Evolutionary conservation across 92 coral and sea anemone genomes (phyloP), one percentile per base, ranked within the genome.

Genomic region (Epizoanthus scotinus): DNA sequence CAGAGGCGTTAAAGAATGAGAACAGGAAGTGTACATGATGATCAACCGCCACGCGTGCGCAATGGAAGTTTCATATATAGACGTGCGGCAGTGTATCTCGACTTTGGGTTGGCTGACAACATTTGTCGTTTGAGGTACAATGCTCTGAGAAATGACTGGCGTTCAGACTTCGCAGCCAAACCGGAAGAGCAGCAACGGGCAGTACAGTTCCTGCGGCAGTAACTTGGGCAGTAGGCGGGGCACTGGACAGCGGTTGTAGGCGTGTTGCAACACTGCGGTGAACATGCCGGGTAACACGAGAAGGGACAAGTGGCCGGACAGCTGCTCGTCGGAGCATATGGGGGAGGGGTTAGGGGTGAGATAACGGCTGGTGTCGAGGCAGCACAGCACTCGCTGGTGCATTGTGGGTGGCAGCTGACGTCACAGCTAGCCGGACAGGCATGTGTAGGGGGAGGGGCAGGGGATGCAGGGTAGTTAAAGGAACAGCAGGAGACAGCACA

Each of bases 401-500:
- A 91, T 55, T 86, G 82, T 0, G 95, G 86, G 31, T 82, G 71
- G 63, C 95, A 91, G 20, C 52, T 21, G 71, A 83, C 68, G 67
- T 78, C 84, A 27, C 94, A 91, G 1, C 81, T 62, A 20, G 77
- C 67, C 6, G 90, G 90, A 70, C 93, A 89, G 21, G 72, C 49
- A 17, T 53, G 44, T 14, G 82, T 29, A 55, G 79, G 83, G 70
- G 64, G 60, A 65, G 81, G 71, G 59, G 42, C 34, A 9, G 71
- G 68, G 54, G n/a, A 55, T 19, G 71, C 25, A 52, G 72, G 24
- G 8, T 86, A 78, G 50, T 77, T 83, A 71, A 82, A 89, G 17
- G 95, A 84, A 42, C 97, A 92, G 79, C 97, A 92, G 52, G 61
- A 12, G 56, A 86, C 88, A 6, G 72, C 57, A 61, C 97, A 92